These are phyloP conservation scores for Hoplostethus mediterraneus DNA, from an alignment of 2,797 vertebrate genomes.

Conservation along the genomic window DNA sequence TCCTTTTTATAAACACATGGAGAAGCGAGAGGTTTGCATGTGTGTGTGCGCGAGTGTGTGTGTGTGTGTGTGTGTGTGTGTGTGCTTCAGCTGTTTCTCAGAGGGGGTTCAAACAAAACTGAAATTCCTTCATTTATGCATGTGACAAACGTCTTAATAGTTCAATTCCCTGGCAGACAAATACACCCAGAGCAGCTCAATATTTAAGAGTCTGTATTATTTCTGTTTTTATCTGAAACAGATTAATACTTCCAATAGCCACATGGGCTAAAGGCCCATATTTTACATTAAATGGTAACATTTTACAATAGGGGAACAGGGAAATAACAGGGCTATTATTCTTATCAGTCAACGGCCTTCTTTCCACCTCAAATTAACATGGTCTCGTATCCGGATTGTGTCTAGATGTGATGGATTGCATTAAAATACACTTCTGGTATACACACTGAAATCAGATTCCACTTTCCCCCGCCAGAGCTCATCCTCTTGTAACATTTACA, in stretches of 20 bases:
- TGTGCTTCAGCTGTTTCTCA: slow-evolving; percentile 16
- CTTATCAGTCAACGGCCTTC: not conserved
- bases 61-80: slow-evolving; percentile 8
- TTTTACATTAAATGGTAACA: slow-evolving; percentile 29
- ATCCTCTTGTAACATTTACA: no score
- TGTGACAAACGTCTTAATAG: slow-evolving; percentile 39
- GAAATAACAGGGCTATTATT: not conserved
- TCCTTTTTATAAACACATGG: slow-evolving; percentile 73
- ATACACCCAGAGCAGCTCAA: not conserved
- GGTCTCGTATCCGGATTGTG: no score
- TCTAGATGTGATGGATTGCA: no score
- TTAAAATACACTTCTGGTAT: no score
- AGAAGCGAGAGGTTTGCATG: slow-evolving; percentile 45
- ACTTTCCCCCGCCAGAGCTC: no score
- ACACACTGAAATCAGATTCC: no score
- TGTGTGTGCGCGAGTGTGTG: slow-evolving; percentile 24
- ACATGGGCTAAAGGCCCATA: slow-evolving; percentile 14
- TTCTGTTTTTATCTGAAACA: no score
- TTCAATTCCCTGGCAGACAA: slow-evolving; percentile 23
- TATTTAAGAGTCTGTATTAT: not conserved
- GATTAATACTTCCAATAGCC: no score
- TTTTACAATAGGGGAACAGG: not conserved
- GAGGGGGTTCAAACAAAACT: slow-evolving; percentile 34
- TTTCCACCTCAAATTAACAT: not conserved
- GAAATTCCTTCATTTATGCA: slow-evolving; percentile 40